Evolutionary conservation across 2,113 vertebrate genomes (phyloP), one percentile per base, ranked within the genome.

Genomic region (Eubucco bourcierii): DNA sequence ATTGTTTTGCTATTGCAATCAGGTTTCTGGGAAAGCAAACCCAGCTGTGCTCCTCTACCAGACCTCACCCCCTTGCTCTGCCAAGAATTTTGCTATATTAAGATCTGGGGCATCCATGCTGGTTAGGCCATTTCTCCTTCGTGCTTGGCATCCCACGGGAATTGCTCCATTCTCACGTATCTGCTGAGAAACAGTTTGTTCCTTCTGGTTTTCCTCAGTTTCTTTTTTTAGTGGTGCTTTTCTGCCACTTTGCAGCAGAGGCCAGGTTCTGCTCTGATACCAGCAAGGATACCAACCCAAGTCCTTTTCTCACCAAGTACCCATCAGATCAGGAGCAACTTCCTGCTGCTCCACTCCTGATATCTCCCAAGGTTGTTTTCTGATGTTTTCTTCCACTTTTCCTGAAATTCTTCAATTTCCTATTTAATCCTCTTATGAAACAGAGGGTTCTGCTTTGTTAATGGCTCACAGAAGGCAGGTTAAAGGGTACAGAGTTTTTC

Each of bases 161-260:
- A 84, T 94, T 92, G 77, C 90, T 93, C 74, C 81, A 78, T 80
- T 95, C 93, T 93, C 41, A 63, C 15, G 5, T 50, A 90, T 53
- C 87, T 93, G 74, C 85, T 93, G 83, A 88, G 91, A 94, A 96
- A 95, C 94, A 93, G 80, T 79, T 50, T 90, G 85, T 85, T 93
- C 90, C 17, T 76, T 52, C 86, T 92, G 79, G 77, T 78, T 95
- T 92, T 93, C 90, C 89, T 92, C 83, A 59, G 55, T 78, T 91
- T 88, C 88, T 95, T 86, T 91, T 93, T 94, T 94, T 84, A 92
- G 74, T 29, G 67, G 37, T 84, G 72, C 86, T 46, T 81, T 74
- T 74, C 80, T 67, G 67, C 61, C 58, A 31, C 58, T 90, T 80
- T 1, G 24, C 53, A 74, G 67, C 27, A 60, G 29, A 55, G 73